Percentiles rank a stretch among this genome's conserved stretches.
These are phyloP conservation scores for Pseudachorutes palmiensis DNA, from an alignment of 1,140 invertebrate genomes.

Conservation along the genomic window DNA sequence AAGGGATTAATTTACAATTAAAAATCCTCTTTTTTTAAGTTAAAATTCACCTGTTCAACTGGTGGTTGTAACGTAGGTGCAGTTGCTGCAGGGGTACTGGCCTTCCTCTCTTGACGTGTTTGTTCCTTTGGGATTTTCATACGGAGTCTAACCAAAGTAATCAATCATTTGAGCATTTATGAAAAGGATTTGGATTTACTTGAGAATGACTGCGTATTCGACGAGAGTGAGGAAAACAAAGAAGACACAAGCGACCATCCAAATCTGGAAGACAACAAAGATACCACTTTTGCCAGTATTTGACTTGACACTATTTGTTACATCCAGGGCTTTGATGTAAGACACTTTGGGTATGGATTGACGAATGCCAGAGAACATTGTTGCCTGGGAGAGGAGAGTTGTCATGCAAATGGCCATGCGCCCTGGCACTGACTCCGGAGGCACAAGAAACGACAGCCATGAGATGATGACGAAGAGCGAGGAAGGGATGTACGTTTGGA, in stretches of 20 bases:
- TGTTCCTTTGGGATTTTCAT: background rate
- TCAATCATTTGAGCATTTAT: too few relatives aligned
- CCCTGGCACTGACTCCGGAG: slow-evolving; percentile 35
- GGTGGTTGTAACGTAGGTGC: background rate
- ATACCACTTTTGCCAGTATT: slow-evolving; percentile 1
- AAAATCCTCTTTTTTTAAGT: background rate
- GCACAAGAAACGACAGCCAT: slow-evolving; percentile 34
- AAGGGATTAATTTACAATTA: background rate
- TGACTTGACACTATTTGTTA: slow-evolving; percentile 37
- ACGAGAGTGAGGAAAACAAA: background rate
- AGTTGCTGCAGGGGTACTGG: background rate
- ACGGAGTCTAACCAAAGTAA: too few relatives aligned
- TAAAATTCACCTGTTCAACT: background rate
- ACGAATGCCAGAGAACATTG: slow-evolving; percentile 30
- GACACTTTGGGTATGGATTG: slow-evolving; percentile 54
- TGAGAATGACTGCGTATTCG: background rate
- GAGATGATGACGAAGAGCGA: slow-evolving; percentile 3
- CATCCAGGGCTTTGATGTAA: slow-evolving; percentile 60
- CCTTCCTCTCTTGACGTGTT: background rate
- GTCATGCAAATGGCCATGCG: slow-evolving; percentile 38
- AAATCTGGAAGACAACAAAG: background rate
- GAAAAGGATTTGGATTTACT: background rate
- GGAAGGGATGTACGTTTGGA: slow-evolving; percentile 13
- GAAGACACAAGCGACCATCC: background rate
- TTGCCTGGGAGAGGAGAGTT: slow-evolving; percentile 37